A percentile compares a stretch with the other conserved stretches of the same genome.
These are phyloP conservation scores for Moxostoma hubbsi DNA, from an alignment of 2,797 vertebrate species.

Conservation along the genomic window DNA sequence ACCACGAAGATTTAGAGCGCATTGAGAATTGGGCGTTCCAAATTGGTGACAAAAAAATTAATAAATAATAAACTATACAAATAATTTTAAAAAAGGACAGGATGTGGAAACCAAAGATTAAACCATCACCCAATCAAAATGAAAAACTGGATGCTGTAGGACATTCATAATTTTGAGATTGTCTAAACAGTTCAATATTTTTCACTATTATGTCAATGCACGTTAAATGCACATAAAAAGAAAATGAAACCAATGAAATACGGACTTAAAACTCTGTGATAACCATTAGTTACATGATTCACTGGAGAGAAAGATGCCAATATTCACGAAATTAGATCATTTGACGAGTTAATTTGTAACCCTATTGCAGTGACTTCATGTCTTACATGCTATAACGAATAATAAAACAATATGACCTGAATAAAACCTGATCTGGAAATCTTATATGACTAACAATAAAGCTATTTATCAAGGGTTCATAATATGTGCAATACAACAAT, in stretches of 20 bases:
- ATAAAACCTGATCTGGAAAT: neutral
- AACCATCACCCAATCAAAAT: no score
- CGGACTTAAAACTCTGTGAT: slow-evolving; percentile 21
- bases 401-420: neutral
- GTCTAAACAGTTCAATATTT: neutral
- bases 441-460: neutral
- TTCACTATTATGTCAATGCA: neutral
- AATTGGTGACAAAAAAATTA: no score
- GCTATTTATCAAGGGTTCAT: neutral
- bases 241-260: slow-evolving; percentile 11
- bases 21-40: no score
- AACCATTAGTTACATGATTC: slow-evolving; percentile 9
- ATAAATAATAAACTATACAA: no score
- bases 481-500: neutral
- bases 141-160: no score
- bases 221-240: neutral
- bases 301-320: slow-evolving; percentile 2
- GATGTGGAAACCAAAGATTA: slow-evolving; percentile 1
- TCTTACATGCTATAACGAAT: neutral
- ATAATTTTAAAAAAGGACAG: no score
- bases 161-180: no score
- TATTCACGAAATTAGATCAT: slow-evolving; percentile 1
- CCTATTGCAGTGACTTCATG: neutral
- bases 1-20: no score
- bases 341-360: slow-evolving; percentile 18